Conservation (phyloP, 2,113 vertebrate genomes). For the Arvicanthis niloticus region DNA sequence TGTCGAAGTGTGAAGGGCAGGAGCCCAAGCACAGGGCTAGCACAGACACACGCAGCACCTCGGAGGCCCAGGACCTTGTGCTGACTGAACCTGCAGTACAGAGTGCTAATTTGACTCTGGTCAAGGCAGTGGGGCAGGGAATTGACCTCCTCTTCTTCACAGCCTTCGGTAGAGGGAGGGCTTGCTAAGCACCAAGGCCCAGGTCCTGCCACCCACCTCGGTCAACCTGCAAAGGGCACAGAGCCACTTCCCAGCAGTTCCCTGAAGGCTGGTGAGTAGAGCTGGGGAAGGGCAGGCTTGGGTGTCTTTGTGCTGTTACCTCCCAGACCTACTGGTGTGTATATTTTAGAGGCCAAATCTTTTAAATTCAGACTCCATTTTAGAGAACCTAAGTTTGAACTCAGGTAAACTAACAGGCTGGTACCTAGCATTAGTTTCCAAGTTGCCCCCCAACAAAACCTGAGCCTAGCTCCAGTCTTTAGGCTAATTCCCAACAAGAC, state of each 20-base stretch:
- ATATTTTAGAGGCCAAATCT: no score
- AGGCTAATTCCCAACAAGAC: no score
- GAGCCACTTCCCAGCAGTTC: neutral
- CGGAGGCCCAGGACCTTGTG: neutral
- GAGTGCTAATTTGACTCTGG: neutral
- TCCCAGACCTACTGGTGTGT: accelerated
- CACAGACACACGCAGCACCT: neutral
- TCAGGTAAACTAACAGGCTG: no score
- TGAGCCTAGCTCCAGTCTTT: no score
- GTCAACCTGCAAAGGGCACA: neutral
- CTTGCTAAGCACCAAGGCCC: neutral
- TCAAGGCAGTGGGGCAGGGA: no score
- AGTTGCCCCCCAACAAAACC: no score
- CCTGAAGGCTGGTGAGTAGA: neutral
- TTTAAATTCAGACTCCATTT: no score
- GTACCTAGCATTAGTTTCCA: no score
- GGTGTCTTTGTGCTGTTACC: no score
- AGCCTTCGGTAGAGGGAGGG: neutral
- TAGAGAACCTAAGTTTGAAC: no score
- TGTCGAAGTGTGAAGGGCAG: accelerated
- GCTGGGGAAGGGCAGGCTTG: neutral
- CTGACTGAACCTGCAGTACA: neutral
- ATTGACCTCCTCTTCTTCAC: neutral
- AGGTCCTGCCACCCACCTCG: accelerated
- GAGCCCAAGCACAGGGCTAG: neutral